These are phyloP conservation scores for Erebia epiphron DNA, from an alignment of 2,888 invertebrate genomes.

Conservation along the genomic window DNA sequence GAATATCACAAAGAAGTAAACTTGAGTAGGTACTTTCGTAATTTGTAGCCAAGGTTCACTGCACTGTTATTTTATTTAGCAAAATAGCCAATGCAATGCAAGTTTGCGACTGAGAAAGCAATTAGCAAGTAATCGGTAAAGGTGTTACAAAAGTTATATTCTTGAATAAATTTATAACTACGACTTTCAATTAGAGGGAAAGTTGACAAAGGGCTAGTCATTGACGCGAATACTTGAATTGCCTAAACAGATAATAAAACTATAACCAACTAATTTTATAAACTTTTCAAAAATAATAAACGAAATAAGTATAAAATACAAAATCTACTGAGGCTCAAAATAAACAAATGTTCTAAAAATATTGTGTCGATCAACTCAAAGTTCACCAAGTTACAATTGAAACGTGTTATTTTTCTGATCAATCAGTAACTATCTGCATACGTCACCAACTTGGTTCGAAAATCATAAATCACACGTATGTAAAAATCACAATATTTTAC, in stretches of 20 bases:
- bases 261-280: conserved; percentile 11
- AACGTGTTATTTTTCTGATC: neutral
- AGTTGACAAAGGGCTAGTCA: conserved; percentile 63
- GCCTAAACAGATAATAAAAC: conserved; percentile 23
- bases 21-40: neutral
- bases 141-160: conserved; percentile 77
- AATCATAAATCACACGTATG: neutral
- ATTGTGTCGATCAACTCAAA: no score
- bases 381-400: no score
- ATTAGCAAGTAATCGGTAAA: conserved; percentile 69
- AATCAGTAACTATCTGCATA: neutral
- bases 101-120: conserved; percentile 72
- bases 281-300: conserved; percentile 1
- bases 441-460: neutral
- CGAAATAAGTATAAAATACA: neutral
- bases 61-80: conserved; percentile 57
- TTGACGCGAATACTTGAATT: conserved; percentile 29
- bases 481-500: neutral
- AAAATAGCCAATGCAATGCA: conserved; percentile 59
- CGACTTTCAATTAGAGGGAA: conserved; percentile 78
- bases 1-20: neutral
- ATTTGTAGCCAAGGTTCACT: conserved; percentile 44
- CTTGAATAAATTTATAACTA: conserved; percentile 76
- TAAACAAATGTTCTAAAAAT: neutral
- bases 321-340: neutral